Evolutionary conservation across 2,888 invertebrate species (phyloP), one percentile per base, ranked within the genome.

Genomic region (Himalopsyche anomala): DNA sequence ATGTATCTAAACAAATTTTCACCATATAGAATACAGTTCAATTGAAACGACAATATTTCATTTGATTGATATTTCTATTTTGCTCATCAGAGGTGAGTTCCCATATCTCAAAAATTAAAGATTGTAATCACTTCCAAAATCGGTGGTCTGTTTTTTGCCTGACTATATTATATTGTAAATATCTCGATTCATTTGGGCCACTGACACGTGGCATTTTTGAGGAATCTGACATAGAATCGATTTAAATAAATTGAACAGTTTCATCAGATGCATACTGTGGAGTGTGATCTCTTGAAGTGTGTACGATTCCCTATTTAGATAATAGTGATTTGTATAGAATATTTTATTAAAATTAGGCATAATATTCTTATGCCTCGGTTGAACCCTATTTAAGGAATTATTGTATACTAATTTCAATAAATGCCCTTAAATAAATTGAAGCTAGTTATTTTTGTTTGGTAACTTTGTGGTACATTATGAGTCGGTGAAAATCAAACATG

Each of bases 401-500:
- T 51, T 51, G 51, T 51, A 15, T 51, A 62, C 28, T 62, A 62
- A 62, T 62, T 62, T 62, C 62, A 62, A 62, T 62, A 62, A 62
- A 62, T 62, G 28, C 62, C 62, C 8, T 62, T 62, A 28, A 62
- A 62, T 28, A 62, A 51, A 51, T 51, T 51, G 15, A 28, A 19
- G n/a, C 62, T 62, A 28, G 28, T 19, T 19, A 62, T 62, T 62
- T 62, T 62, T 62, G 62, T 62, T 62, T 2, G 2, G 51, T 51
- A 51, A 15, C 51, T 51, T 8, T 45, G 9, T 45, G 45, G 45
- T 45, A 11, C 17, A 56, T n/a, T 62, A 62, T 62, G 28, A 62
- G 28, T 62, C 11, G 28, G 19, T 1, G 62, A 62, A 62, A 51
- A 51, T 51, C 51, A 51, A 51, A 51, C 8, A 0, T 51, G 51